Conservation (phyloP, 2,888 invertebrate species). For the Oeneis ivallda region DNA sequence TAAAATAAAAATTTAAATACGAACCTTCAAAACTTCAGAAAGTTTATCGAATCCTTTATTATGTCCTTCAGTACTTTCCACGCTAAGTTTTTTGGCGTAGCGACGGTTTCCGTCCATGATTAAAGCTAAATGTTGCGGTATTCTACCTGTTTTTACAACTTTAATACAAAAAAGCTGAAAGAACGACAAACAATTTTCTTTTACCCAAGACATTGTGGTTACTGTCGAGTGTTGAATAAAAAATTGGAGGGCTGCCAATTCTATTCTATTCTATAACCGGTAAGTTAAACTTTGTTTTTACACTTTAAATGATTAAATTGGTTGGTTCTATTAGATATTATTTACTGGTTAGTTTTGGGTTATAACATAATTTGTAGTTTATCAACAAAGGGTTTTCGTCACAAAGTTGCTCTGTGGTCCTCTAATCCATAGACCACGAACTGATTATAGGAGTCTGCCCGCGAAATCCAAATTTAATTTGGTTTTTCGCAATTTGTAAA, state of each 20-base stretch:
- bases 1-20: conserved; percentile 17
- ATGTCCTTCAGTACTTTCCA: conserved; percentile 91
- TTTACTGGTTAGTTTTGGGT: not conserved
- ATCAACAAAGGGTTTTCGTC: too few relatives aligned
- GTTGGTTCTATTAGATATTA: not conserved
- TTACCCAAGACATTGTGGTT: conserved; percentile 85
- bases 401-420: too few relatives aligned
- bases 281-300: not conserved
- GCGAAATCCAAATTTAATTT: too few relatives aligned
- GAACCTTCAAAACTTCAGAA: conserved; percentile 88
- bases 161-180: conserved; percentile 86
- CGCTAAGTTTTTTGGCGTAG: conserved; percentile 90
- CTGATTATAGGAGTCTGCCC: too few relatives aligned
- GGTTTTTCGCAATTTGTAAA: too few relatives aligned
- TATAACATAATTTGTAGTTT: too few relatives aligned
- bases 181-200: conserved; percentile 87
- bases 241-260: too few relatives aligned
- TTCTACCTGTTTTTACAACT: conserved; percentile 89
- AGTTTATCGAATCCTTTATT: conserved; percentile 90
- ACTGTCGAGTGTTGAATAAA: not conserved
- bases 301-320: too few relatives aligned
- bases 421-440: too few relatives aligned
- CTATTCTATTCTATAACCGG: too few relatives aligned
- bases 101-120: conserved; percentile 99
- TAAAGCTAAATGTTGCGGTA: conserved; percentile 96